Evolutionary conservation across 2,888 invertebrate genomes (phyloP).

Genomic region (Leptura quadrifasciata): DNA sequence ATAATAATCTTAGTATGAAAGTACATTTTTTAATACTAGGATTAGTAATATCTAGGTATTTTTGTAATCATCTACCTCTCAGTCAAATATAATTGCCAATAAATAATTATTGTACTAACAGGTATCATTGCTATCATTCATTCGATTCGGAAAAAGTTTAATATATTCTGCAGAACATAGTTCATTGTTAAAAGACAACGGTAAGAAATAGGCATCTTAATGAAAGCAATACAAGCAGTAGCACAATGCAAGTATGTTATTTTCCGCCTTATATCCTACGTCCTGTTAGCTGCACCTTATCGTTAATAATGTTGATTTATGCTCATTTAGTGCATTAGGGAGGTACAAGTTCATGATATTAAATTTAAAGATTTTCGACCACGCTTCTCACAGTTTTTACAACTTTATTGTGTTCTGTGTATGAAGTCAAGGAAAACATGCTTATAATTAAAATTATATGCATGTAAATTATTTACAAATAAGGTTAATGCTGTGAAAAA

Average conservation of each 20-base stretch:
- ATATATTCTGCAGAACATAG: too few species aligned
- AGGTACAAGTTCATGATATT: neutral
- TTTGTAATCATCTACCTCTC: too few species aligned
- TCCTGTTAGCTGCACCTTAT: neutral
- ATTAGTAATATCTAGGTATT: too few species aligned
- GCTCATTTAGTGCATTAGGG: neutral
- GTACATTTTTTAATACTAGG: too few species aligned
- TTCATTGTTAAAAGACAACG: too few species aligned
- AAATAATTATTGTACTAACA: too few species aligned
- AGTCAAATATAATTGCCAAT: too few species aligned
- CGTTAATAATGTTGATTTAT: neutral
- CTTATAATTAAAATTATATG: constrained; percentile 13
- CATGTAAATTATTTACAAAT: constrained; percentile 30
- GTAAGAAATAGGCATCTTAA: neutral
- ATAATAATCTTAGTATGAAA: too few species aligned
- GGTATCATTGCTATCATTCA: too few species aligned
- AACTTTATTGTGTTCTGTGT: constrained; percentile 4
- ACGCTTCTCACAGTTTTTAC: constrained; percentile 6
- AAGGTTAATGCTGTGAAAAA: constrained; percentile 34
- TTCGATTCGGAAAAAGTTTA: too few species aligned
- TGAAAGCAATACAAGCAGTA: neutral
- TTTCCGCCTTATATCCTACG: neutral
- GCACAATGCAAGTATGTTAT: too few species aligned
- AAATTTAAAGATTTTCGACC: neutral
- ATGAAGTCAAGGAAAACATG: constrained; percentile 39